Evolutionary conservation across 2,113 vertebrate genomes (phyloP).

Genomic region (Maccullochella peelii): DNA sequence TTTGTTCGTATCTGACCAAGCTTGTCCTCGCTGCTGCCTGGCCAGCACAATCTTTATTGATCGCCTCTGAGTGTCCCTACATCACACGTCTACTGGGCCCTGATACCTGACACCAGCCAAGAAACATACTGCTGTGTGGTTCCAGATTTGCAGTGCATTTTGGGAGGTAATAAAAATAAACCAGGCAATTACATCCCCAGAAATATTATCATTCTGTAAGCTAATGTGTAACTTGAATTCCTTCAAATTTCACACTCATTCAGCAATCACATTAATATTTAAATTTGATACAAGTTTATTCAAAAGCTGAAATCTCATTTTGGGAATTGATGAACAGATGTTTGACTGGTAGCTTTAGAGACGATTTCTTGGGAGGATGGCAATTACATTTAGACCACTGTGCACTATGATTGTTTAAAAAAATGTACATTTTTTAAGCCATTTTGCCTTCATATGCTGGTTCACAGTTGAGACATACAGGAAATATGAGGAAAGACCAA

Average conservation of each 20-base stretch:
- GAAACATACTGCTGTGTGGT: slow-evolving; percentile 4
- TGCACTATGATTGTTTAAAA: neutral
- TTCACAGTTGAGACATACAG: neutral
- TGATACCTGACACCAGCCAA: slow-evolving; percentile 67
- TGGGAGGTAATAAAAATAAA: neutral
- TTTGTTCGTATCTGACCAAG: slow-evolving; percentile 26
- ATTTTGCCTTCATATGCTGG: neutral
- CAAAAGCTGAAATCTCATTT: neutral
- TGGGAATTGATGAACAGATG: neutral
- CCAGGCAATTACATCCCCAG: neutral
- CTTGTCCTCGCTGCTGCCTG: slow-evolving; percentile 32
- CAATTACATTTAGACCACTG: neutral
- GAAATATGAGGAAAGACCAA: neutral
- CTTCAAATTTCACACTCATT: neutral
- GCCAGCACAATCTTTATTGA: slow-evolving; percentile 65
- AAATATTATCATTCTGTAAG: neutral
- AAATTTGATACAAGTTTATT: neutral
- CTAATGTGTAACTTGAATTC: neutral
- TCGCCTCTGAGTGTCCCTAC: slow-evolving; percentile 56
- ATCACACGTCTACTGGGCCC: slow-evolving; percentile 59
- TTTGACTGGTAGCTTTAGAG: neutral
- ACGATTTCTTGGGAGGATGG: neutral
- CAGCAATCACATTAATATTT: neutral
- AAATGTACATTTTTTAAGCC: neutral
- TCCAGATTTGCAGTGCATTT: slow-evolving; percentile 31